These are phyloP conservation scores for Paralinhomoeus sp. DNA, from an alignment of 2,888 invertebrate species.

Conservation along the genomic window DNA sequence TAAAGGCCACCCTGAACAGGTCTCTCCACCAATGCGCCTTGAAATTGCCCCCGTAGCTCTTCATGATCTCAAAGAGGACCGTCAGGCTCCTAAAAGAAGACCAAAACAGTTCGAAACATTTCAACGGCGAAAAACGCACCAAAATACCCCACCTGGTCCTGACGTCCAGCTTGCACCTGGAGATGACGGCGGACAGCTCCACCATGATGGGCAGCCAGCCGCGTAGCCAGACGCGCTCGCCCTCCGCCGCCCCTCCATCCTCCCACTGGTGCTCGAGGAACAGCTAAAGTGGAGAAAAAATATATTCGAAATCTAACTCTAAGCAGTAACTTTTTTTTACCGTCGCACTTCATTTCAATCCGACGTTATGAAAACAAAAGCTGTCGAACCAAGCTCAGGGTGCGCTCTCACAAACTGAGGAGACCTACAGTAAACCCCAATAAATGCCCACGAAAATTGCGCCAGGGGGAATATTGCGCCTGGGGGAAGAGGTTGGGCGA, in stretches of 20 bases:
- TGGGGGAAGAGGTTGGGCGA: too few relatives aligned
- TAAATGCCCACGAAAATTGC: too few relatives aligned
- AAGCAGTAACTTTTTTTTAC: too few relatives aligned
- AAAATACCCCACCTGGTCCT: constrained; percentile 46
- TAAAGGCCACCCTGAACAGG: constrained; percentile 73
- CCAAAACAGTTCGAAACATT: too few relatives aligned
- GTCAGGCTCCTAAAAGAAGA: constrained; percentile 28
- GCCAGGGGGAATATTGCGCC: too few relatives aligned
- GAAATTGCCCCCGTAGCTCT: constrained; percentile 57
- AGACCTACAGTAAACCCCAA: too few relatives aligned
- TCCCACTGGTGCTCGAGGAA: constrained; percentile 69
- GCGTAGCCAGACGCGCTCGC: constrained; percentile 84
- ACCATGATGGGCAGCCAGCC: constrained; percentile 98
- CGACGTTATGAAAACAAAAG: too few relatives aligned
- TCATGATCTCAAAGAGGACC: constrained; percentile 88
- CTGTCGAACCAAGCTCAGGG: too few relatives aligned
- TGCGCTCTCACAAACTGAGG: too few relatives aligned
- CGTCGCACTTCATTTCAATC: too few relatives aligned
- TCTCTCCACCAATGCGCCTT: constrained; percentile 95
- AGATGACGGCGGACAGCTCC: constrained; percentile 86
- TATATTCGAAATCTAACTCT: too few relatives aligned
- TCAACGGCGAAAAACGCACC: too few relatives aligned
- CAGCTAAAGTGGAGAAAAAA: constrained; percentile 29
- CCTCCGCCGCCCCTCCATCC: constrained; percentile 49
- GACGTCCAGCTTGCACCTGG: constrained; percentile 80